Evolutionary conservation across 2,797 vertebrate genomes (phyloP).

Genomic region (Sebastes hubbsi): DNA sequence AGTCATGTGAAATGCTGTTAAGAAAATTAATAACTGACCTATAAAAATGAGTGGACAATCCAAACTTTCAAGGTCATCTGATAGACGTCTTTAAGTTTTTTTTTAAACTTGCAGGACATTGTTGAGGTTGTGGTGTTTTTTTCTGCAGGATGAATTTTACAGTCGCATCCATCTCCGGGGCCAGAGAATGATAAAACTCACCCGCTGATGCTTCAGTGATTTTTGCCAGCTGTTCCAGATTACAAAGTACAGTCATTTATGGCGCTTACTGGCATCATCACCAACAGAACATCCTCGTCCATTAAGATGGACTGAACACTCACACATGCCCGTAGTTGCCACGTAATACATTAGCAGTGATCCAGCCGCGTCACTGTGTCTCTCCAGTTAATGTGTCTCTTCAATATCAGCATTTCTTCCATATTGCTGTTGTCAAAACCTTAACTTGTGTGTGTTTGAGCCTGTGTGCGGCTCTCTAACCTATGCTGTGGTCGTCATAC

Average conservation of each 20-base stretch:
- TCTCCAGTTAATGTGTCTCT: conserved; percentile 22
- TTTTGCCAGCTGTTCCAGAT: conserved; percentile 68
- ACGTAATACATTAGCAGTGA: conserved; percentile 47
- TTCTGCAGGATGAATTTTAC: conserved; percentile 35
- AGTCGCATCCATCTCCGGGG: conserved; percentile 27
- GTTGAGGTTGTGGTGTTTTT: conserved; percentile 30
- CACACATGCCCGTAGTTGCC: conserved; percentile 30
- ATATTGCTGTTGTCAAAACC: conserved; percentile 50
- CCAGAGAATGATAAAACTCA: conserved; percentile 53
- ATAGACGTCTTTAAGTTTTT: background rate
- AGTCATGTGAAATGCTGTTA: conserved; percentile 32
- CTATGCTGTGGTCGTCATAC: conserved; percentile 21
- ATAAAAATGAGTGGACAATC: conserved; percentile 15
- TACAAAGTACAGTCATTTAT: conserved; percentile 62
- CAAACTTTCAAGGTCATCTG: conserved; percentile 49
- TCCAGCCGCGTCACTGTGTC: conserved; percentile 41
- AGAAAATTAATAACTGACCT: conserved; percentile 44
- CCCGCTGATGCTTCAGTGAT: conserved; percentile 40
- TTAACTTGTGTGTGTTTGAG: conserved; percentile 17
- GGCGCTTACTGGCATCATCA: conserved; percentile 34
- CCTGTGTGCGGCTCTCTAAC: conserved; percentile 27
- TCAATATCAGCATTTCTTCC: conserved; percentile 42
- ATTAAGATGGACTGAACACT: conserved; percentile 45
- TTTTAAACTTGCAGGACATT: conserved; percentile 25
- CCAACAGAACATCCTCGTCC: conserved; percentile 59